Evolutionary conservation across 2,888 invertebrate species (phyloP).

Genomic region (Nymphalis polychloros): DNA sequence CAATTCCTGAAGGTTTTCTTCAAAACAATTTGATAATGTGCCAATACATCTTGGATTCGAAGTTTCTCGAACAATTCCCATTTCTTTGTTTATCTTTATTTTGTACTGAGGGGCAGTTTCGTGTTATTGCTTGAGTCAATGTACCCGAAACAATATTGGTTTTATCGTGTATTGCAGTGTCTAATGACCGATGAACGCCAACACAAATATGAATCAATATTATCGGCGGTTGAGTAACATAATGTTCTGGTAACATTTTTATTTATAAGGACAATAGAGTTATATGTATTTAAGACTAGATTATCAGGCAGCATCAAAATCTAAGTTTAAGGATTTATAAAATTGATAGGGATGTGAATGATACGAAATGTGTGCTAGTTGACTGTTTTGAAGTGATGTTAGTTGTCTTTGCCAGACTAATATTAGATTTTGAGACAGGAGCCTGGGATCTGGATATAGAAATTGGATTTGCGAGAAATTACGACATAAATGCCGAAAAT

Average conservation of each 20-base stretch:
- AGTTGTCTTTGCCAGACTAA: too few species aligned
- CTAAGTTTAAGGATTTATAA: too few species aligned
- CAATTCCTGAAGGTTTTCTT: background rate
- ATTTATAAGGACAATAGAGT: background rate
- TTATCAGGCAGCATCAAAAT: too few species aligned
- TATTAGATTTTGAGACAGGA: too few species aligned
- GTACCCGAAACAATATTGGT: slow-evolving; percentile 30
- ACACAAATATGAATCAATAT: slow-evolving; percentile 9
- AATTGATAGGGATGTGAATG: too few species aligned
- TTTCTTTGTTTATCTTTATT: background rate
- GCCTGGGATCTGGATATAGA: too few species aligned
- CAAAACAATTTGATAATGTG: slow-evolving; percentile 9
- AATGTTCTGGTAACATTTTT: background rate
- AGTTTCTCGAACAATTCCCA: background rate
- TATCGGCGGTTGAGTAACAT: background rate
- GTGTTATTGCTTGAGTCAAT: slow-evolving; percentile 34
- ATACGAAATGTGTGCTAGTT: too few species aligned
- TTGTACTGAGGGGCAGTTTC: slow-evolving; percentile 25
- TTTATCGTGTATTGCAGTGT: slow-evolving; percentile 23
- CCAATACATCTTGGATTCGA: background rate
- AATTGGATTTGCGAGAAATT: too few species aligned
- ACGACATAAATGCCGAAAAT: too few species aligned
- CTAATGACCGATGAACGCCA: slow-evolving; percentile 23
- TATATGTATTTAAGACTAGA: too few species aligned
- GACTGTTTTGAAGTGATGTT: too few species aligned